These are phyloP conservation scores for Rhogogaster chlorosoma DNA, from an alignment of 2,888 invertebrate genomes.

Conservation along the genomic window DNA sequence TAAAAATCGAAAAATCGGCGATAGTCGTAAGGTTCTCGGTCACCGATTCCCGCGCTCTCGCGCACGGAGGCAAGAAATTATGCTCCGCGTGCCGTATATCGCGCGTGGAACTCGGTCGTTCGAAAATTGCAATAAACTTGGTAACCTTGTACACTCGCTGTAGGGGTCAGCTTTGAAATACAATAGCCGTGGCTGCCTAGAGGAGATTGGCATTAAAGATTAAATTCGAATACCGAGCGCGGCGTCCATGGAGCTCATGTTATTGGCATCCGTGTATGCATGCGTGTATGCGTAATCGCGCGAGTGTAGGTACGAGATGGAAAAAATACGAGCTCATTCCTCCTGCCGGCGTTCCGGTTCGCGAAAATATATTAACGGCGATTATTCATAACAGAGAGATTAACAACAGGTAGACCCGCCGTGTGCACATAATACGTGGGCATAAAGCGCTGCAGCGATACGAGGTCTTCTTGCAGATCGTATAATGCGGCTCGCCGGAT, in stretches of 20 bases:
- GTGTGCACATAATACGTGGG: background rate
- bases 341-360: constrained; percentile 34
- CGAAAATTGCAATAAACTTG: constrained; percentile 66
- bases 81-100: background rate
- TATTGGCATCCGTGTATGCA: background rate
- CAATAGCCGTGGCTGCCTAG: constrained; percentile 59
- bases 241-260: background rate
- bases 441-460: constrained; percentile 7
- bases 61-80: background rate
- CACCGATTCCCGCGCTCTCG: background rate
- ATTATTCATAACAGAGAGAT: constrained; percentile 43
- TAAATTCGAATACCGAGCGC: constrained; percentile 41
- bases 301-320: background rate
- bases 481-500: background rate
- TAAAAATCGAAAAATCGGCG: background rate
- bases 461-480: background rate
- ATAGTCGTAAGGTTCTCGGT: background rate
- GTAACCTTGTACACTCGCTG: constrained; percentile 66
- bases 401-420: background rate
- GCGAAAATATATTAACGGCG: constrained; percentile 30
- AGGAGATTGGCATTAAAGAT: constrained; percentile 51
- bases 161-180: constrained; percentile 64
- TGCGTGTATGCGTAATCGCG: background rate
- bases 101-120: constrained; percentile 54
- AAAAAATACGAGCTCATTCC: constrained; percentile 22